A percentile compares a stretch with the other conserved stretches of the same genome.
Conservation (phyloP, 2,888 invertebrate species). For the Malthinus seriepunctatus region DNA sequence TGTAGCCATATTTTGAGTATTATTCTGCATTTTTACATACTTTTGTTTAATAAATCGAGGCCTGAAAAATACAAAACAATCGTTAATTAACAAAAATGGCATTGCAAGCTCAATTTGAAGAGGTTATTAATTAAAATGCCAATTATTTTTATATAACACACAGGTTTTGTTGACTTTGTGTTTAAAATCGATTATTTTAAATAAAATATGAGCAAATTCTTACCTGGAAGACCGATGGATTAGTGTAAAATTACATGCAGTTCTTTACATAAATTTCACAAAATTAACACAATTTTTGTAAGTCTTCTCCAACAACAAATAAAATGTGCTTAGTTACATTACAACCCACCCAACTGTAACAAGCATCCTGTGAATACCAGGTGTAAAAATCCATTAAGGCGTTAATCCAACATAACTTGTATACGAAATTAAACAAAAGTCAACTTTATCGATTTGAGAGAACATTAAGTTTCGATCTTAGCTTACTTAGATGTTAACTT, state of each 20-base stretch:
- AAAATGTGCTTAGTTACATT: constrained; percentile 25
- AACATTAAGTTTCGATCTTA: constrained; percentile 2
- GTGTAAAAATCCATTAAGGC: constrained; percentile 25
- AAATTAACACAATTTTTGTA: constrained; percentile 10
- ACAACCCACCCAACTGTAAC: constrained; percentile 23
- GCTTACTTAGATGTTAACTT: background rate
- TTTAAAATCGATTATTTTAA: background rate
- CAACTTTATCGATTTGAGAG: constrained; percentile 19
- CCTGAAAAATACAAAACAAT: background rate
- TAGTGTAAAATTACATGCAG: constrained; percentile 13
- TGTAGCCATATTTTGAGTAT: constrained; percentile 3
- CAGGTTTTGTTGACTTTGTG: background rate
- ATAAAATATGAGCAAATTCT: constrained; percentile 2
- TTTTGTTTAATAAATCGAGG: constrained; percentile 4
- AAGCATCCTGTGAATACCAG: constrained; percentile 31
- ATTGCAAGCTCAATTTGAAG: background rate
- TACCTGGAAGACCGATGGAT: constrained; percentile 16
- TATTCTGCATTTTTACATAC: constrained; percentile 26
- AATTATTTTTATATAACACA: background rate
- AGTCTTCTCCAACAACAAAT: constrained; percentile 29
- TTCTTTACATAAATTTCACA: constrained; percentile 17
- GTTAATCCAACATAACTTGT: background rate
- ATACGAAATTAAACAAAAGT: constrained; percentile 11
- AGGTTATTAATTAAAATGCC: background rate
- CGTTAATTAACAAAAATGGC: background rate